phyloP scores from a whole-genome alignment of 1,140 invertebrate genomes.

The Zaprionus lachaisei region DNA sequence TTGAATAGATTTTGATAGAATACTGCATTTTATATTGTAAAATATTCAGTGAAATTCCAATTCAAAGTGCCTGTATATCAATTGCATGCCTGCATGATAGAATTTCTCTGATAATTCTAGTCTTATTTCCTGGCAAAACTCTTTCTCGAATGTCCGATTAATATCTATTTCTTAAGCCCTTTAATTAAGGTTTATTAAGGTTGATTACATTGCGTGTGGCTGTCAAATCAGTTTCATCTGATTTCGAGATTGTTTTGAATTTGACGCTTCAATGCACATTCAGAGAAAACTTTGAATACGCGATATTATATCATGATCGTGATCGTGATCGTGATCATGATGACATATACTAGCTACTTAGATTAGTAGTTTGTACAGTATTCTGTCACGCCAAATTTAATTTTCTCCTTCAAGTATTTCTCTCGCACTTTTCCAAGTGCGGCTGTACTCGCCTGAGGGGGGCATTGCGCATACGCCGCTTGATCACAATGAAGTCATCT shows the following conservation, averaged over 20 bases:
- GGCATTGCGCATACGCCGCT: slow-evolving; percentile 65
- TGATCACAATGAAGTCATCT: slow-evolving; percentile 46
- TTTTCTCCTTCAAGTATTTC: not conserved
- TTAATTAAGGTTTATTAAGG: slow-evolving; percentile 4
- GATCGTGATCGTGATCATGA: not conserved
- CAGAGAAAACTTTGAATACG: not conserved
- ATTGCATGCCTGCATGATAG: not conserved
- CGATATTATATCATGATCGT: not conserved
- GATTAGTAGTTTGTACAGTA: not conserved
- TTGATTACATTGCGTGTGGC: slow-evolving; percentile 1
- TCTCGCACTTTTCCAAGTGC: slow-evolving; percentile 4
- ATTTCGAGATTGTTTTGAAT: slow-evolving; percentile 19
- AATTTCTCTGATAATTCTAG: not conserved
- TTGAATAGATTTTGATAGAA: too few relatives aligned
- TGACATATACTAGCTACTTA: not conserved
- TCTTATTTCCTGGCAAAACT: not conserved
- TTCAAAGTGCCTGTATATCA: too few relatives aligned
- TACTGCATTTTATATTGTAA: too few relatives aligned
- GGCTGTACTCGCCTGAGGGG: slow-evolving; percentile 21
- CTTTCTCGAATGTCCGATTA: not conserved
- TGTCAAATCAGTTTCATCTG: slow-evolving; percentile 1
- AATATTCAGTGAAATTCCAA: too few relatives aligned
- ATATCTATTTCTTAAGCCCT: not conserved
- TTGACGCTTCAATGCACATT: slow-evolving; percentile 46
- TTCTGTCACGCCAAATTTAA: not conserved